These are phyloP conservation scores for Pagetopsis macropterus DNA, from an alignment of 2,797 vertebrate genomes.

Conservation along the genomic window DNA sequence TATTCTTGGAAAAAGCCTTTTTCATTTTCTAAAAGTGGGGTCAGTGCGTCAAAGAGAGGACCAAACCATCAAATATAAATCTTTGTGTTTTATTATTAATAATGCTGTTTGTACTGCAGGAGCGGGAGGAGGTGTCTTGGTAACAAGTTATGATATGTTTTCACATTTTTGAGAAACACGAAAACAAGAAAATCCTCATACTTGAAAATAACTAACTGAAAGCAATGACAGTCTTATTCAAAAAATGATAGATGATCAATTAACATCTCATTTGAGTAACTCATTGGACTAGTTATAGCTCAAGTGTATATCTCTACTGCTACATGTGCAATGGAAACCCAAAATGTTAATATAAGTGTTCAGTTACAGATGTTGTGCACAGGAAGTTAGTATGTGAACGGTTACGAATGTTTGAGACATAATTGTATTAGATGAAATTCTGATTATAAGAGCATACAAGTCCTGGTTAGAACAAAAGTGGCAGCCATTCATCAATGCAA, in stretches of 20 bases:
- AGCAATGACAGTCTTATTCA: too few species aligned
- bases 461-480: too few species aligned
- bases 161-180: too few species aligned
- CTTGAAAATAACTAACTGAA: too few species aligned
- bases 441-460: too few species aligned
- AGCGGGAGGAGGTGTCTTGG: background rate
- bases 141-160: conserved; percentile 5
- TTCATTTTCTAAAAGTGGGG: conserved; percentile 64
- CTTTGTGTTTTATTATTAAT: conserved; percentile 75
- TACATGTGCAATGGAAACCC: too few species aligned
- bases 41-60: conserved; percentile 47
- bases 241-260: background rate
- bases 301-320: background rate
- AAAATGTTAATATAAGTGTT: too few species aligned
- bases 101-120: conserved; percentile 21
- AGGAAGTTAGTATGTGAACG: too few species aligned
- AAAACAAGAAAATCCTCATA: too few species aligned
- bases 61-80: conserved; percentile 64
- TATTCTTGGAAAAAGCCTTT: conserved; percentile 60
- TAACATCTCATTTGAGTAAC: background rate
- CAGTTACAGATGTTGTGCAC: background rate
- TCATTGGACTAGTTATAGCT: background rate
- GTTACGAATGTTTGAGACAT: too few species aligned
- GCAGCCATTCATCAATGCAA: too few species aligned
- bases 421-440: too few species aligned